Base-by-base conservation (phyloP, 2,797 vertebrate species). In the Sarcophilus harrisii region DNA sequence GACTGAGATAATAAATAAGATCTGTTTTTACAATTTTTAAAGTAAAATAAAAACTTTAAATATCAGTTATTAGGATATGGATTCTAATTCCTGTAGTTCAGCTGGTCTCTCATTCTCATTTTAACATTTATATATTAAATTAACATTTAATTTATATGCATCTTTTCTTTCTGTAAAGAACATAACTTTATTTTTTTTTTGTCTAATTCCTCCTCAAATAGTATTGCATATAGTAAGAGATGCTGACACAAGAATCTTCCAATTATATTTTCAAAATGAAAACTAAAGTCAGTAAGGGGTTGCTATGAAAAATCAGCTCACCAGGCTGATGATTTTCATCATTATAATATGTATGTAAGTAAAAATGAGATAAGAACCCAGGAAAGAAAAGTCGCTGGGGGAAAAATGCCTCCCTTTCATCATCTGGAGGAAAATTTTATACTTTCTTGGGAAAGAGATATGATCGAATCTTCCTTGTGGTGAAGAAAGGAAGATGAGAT, bases 221-320 rank as follows among this genome's bases (percentile, higher is more conserved):
- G 94, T 98, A 97, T 93, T n/a, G 93, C 97, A 91, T 95, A 90
- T 87, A 96, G 94, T 97, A 96, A 97, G 97, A 97, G 95, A 97
- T 87, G 96, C 96, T 93, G 92, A 94, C 96, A 97, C 96, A 97
- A 95, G 97, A 96, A 97, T 96, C 94, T 95, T 97, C 95, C 94
- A 95, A 96, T 96, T 97, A 96, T 96, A 58, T 96, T 98, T 96
- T 97, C 96, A 95, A 96, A 94, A 95, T 97, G 95, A 97, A 94
- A 97, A 91, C 96, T 97, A 90, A 94, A 95, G 94, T 94, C 95
- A 95, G 97, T 98, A 97, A 58, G 96, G 93, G 95, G 96, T 98
- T 97, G 96, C 96, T 98, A 97, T 92, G 96, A 96, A 97, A 97
- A 98, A 96, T 97, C 96, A 95, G 96, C 97, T 98, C 97, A 94